Conservation (phyloP, 2,888 invertebrate species). For the Theristus sp. region DNA sequence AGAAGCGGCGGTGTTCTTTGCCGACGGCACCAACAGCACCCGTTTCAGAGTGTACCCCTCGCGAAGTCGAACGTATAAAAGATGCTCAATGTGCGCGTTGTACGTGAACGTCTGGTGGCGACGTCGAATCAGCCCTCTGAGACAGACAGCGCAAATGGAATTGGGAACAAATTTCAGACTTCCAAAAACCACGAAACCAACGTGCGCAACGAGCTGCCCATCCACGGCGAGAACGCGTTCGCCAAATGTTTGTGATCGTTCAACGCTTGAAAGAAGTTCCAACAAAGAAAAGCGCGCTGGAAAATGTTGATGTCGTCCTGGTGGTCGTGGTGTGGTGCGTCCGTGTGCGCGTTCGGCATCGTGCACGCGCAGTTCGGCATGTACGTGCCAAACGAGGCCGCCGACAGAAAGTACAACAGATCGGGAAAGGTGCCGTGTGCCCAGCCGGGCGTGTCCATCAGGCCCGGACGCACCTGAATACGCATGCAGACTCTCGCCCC, state of each 20-base stretch:
- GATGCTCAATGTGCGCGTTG: constrained; percentile 38
- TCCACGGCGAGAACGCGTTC: constrained; percentile 37
- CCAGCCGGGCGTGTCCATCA: constrained; percentile 32
- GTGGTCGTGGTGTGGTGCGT: neutral
- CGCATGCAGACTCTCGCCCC: no score
- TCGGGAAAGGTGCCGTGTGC: constrained; percentile 54
- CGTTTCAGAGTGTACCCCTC: constrained; percentile 52
- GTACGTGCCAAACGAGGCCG: constrained; percentile 53
- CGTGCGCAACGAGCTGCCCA: constrained; percentile 21
- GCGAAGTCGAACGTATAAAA: constrained; percentile 51
- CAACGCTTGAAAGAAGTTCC: constrained; percentile 41
- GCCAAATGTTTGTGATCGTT: constrained; percentile 15
- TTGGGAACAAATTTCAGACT: no score
- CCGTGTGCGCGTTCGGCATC: neutral
- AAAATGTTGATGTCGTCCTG: constrained; percentile 39
- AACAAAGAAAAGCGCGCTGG: constrained; percentile 43
- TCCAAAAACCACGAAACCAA: constrained; percentile 9
- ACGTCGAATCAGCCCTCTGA: neutral
- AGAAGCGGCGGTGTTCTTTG: no score
- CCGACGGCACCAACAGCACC: constrained; percentile 14
- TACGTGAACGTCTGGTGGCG: constrained; percentile 1
- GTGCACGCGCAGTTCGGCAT: constrained; percentile 11
- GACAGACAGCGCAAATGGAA: no score
- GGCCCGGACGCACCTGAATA: neutral
- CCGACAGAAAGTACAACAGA: constrained; percentile 52